Conservation (phyloP, 1,140 invertebrate genomes). For the Drosophila yakuba region DNA sequence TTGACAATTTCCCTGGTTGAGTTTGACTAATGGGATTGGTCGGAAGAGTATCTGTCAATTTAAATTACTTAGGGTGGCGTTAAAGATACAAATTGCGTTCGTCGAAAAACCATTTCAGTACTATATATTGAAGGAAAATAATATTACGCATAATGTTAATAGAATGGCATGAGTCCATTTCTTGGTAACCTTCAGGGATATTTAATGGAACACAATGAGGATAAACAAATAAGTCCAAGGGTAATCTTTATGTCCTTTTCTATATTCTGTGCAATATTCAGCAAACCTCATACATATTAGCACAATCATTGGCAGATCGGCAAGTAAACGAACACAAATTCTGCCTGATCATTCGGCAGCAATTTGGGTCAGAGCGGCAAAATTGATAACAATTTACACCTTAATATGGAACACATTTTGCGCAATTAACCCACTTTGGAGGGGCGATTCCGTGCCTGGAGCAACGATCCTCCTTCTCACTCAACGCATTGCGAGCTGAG, state of each 20-base stretch:
- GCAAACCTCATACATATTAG: neutral
- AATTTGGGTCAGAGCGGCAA: constrained; percentile 41
- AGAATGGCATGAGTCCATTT: too few species aligned
- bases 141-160: neutral
- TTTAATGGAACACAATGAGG: too few species aligned
- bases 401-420: constrained; percentile 58
- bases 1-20: constrained; percentile 63
- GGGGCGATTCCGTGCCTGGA: constrained; percentile 11
- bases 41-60: neutral
- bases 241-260: constrained; percentile 10
- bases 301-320: constrained; percentile 37
- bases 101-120: neutral
- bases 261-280: constrained; percentile 15
- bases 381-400: constrained; percentile 79
- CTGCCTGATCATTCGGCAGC: constrained; percentile 24
- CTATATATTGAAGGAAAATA: too few species aligned
- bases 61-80: neutral
- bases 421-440: constrained; percentile 62
- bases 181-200: neutral
- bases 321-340: constrained; percentile 37
- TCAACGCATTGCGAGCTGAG: constrained; percentile 33
- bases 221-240: neutral
- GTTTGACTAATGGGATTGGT: constrained; percentile 41
- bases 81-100: neutral
- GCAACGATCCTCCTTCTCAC: constrained; percentile 28